phyloP scores from a whole-genome alignment of 2,888 invertebrate species.

The Sycophila texana region DNA sequence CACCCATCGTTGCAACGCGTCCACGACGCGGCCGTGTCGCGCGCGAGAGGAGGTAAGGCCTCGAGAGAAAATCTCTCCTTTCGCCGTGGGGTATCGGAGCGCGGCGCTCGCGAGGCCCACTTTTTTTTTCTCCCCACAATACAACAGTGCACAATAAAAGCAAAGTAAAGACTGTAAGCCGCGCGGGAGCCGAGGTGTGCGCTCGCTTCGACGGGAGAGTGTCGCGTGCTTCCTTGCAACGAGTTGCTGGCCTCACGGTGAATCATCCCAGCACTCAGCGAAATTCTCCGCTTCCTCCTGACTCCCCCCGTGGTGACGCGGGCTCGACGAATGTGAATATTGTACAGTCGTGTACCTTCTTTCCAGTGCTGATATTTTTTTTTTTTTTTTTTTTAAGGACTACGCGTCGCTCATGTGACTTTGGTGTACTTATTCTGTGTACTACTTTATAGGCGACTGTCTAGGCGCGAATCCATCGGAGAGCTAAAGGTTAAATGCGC shows the following conservation, averaged over 20 bases:
- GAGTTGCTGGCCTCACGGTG: neutral
- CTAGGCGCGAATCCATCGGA: neutral
- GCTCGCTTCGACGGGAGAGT: neutral
- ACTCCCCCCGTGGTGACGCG: slow-evolving; percentile 25
- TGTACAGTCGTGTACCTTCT: neutral
- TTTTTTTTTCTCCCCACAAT: slow-evolving; percentile 22
- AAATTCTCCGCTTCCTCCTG: slow-evolving; percentile 20
- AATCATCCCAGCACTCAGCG: neutral
- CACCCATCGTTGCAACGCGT: no score
- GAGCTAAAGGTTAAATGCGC: slow-evolving; percentile 39
- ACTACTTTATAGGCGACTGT: neutral
- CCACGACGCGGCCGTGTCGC: neutral
- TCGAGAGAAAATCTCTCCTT: slow-evolving; percentile 24
- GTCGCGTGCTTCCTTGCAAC: neutral
- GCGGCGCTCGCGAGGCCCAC: slow-evolving; percentile 26
- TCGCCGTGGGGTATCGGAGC: slow-evolving; percentile 24
- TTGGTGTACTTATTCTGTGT: neutral
- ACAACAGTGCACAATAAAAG: neutral
- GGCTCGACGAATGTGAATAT: neutral
- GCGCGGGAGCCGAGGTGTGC: neutral
- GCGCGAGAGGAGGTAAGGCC: neutral
- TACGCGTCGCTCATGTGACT: slow-evolving; percentile 5
- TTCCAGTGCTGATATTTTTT: neutral
- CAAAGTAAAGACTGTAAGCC: no score
- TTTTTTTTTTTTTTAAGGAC: neutral